Evolutionary conservation across 2,888 invertebrate genomes (phyloP).

Genomic region (Anaspis maculata): DNA sequence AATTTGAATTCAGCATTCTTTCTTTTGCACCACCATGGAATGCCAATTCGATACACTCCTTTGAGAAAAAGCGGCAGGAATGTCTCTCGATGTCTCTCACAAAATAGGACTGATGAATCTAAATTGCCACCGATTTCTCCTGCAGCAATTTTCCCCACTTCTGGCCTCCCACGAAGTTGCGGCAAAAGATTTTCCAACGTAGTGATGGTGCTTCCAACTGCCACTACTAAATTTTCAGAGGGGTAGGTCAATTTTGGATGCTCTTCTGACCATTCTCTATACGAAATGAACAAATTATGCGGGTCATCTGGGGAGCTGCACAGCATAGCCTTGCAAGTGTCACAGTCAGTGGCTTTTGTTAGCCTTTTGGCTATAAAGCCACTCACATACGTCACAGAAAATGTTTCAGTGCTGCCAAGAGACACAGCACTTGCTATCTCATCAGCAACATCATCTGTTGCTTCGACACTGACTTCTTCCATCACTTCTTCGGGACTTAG

Average conservation of each 20-base stretch:
- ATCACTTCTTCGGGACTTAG: background rate
- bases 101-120: background rate
- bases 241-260: constrained; percentile 3
- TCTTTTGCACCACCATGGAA: constrained; percentile 5
- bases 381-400: constrained; percentile 5
- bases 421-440: constrained; percentile 1
- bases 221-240: constrained; percentile 7
- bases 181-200: constrained; percentile 1
- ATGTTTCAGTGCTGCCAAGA: background rate
- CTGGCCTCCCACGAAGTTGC: background rate
- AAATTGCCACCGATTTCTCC: background rate
- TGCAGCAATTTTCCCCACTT: background rate
- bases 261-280: constrained; percentile 4
- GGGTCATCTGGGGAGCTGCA: background rate
- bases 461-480: background rate
- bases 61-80: too few species aligned
- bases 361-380: constrained; percentile 5
- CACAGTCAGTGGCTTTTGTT: background rate
- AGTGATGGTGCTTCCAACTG: constrained; percentile 3
- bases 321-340: background rate
- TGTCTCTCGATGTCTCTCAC: too few species aligned
- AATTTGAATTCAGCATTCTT: constrained; percentile 1
- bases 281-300: constrained; percentile 5
- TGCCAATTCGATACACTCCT: constrained; percentile 5
- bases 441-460: background rate